phyloP scores from a whole-genome alignment of 2,888 invertebrate genomes.

The Cremastinae sp. region DNA sequence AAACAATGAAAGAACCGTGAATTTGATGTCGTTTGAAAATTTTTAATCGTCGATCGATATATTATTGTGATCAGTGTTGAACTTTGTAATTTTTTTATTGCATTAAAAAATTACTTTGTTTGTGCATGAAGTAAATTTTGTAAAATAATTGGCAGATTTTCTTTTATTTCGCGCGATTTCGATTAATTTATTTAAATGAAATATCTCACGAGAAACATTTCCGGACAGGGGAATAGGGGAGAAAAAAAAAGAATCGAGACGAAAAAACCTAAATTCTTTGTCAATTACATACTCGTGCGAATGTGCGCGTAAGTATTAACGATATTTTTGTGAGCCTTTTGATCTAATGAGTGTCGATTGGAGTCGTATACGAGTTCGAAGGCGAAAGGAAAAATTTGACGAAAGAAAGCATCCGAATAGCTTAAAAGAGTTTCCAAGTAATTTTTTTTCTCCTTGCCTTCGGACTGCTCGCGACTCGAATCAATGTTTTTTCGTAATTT shows the following conservation, averaged over 20 bases:
- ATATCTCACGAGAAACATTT: background rate
- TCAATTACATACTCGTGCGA: constrained; percentile 50
- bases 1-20: constrained; percentile 15
- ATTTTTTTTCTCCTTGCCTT: constrained; percentile 14
- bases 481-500: constrained; percentile 43
- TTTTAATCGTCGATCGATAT: constrained; percentile 1
- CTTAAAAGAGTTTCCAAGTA: background rate
- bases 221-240: constrained; percentile 23
- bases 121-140: too few species aligned
- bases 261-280: constrained; percentile 48
- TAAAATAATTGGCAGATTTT: too few species aligned
- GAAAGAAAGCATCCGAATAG: background rate
- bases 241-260: constrained; percentile 19
- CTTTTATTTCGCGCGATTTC: background rate
- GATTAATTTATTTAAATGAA: background rate
- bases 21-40: constrained; percentile 1
- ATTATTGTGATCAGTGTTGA: background rate
- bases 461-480: constrained; percentile 26
- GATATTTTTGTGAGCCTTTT: constrained; percentile 9
- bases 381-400: constrained; percentile 1
- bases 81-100: background rate
- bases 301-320: background rate
- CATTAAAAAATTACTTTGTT: background rate
- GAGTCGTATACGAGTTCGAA: constrained; percentile 15
- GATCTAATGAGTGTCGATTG: constrained; percentile 31